phyloP scores from a whole-genome alignment of 2,888 invertebrate genomes.

The Epistrophella euchroma region DNA sequence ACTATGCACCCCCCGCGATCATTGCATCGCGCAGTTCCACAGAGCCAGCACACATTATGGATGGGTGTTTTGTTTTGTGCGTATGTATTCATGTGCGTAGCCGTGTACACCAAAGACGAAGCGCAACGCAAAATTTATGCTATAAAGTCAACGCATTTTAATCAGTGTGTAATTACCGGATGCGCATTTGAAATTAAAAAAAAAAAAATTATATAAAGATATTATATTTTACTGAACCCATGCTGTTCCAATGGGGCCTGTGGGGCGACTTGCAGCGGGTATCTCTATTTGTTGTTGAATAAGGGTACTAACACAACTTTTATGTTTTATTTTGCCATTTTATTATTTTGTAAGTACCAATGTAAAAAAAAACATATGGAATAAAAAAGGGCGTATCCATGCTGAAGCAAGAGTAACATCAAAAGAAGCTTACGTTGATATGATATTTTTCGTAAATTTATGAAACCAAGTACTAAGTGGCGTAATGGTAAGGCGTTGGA shows the following conservation, averaged over 20 bases:
- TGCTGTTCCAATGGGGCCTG: constrained; percentile 24
- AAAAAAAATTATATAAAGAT: not conserved
- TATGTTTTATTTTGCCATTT: not conserved
- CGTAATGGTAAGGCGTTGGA: no score
- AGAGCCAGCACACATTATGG: constrained; percentile 42
- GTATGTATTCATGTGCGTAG: constrained; percentile 51
- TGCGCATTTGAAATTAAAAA: constrained; percentile 77
- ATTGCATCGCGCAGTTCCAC: constrained; percentile 51
- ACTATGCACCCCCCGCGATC: constrained; percentile 72
- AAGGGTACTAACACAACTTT: constrained; percentile 7
- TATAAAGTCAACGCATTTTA: constrained; percentile 82
- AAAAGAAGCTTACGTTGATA: no score
- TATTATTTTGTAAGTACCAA: no score
- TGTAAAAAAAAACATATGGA: no score
- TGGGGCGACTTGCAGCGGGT: not conserved
- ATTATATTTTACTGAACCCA: not conserved
- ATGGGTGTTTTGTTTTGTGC: not conserved
- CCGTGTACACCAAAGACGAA: constrained; percentile 42
- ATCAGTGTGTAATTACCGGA: constrained; percentile 84
- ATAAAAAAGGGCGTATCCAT: no score
- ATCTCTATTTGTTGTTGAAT: not conserved
- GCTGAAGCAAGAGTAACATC: no score
- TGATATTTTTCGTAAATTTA: no score
- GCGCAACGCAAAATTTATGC: constrained; percentile 73
- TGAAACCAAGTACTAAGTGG: no score